phyloP scores from a whole-genome alignment of 1,140 invertebrate species.

The Euura saliciscinereae region DNA sequence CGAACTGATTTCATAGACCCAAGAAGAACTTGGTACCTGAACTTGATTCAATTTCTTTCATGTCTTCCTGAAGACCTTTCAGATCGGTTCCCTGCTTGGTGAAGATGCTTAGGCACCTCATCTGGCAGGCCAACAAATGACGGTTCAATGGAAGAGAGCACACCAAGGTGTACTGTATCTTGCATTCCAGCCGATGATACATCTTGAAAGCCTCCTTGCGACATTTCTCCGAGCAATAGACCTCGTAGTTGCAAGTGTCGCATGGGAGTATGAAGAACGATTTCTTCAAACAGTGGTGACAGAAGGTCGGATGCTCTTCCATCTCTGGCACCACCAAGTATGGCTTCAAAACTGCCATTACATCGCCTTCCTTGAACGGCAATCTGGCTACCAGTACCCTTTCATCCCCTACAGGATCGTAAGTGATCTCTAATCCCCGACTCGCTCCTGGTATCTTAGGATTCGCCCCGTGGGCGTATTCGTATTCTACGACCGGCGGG shows the following conservation, averaged over 20 bases:
- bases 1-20: too few species aligned
- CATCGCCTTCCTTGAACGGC: conserved; percentile 9
- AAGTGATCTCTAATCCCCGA: not conserved
- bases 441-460: not conserved
- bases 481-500: not conserved
- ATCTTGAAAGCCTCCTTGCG: conserved; percentile 7
- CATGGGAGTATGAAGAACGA: not conserved
- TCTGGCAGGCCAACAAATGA: not conserved
- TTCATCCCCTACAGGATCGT: not conserved
- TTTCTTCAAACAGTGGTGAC: conserved; percentile 4
- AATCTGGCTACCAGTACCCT: not conserved
- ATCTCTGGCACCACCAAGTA: not conserved
- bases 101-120: not conserved
- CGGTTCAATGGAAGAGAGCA: not conserved
- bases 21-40: not conserved
- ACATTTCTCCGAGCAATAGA: conserved; percentile 15
- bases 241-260: not conserved
- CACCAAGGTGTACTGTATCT: not conserved
- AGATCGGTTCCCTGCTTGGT: conserved; percentile 8
- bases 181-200: conserved; percentile 16
- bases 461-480: not conserved
- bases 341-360: conserved; percentile 9
- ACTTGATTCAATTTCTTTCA: not conserved
- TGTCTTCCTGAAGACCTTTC: not conserved
- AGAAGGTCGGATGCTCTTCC: not conserved